Base-by-base conservation (phyloP, 2,113 vertebrate genomes). In the Gymnobelideus leadbeateri region DNA sequence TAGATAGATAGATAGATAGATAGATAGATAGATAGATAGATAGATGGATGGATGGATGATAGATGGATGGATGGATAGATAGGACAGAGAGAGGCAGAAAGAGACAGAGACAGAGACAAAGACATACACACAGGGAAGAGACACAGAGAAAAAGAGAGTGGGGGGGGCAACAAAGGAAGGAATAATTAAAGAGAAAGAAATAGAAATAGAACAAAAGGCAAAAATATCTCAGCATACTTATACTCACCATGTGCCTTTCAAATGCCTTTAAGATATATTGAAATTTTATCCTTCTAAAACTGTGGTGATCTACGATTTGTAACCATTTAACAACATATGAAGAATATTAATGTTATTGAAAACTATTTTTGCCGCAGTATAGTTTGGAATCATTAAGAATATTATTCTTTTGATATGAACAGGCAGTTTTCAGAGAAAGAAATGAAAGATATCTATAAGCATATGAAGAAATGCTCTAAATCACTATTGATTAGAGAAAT, bases 11-110 rank as follows among this genome's bases (percentile, higher is more conserved):
- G 24, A 54, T 6, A 23, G 11, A 52, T 9, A 54, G 54, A 55
- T 5, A 55, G 23, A 55, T 1, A 55, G 0, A 26, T 4, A 26
- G 8, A 25, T 3, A 25, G 23, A 54, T 0, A 25, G 55, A 61
- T 9, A 31, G 2, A 57, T 1, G 12, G 10, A 31, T 10, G 31
- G 28, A 61, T 0, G 31, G 28, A 61, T 10, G 6, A 55, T 0
- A 26, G 23, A 57, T 9, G 47, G 8, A 25, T 0, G 9, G 26
- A 9, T 8, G 26, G 26, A 57, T 0, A 57, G 26, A 57, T 8
- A 57, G 7, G 52, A 55, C 7, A 61, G 2, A 21, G 5, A 55
- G 54, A 55, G 9, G 31, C 28, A 12, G 10, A 68, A 10, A 68
- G 10, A 68, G 3, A 68, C 0, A 37, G 57, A 61, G 3, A 55